These are phyloP conservation scores for Vanessa atalanta DNA, from an alignment of 1,140 invertebrate species.

Conservation along the genomic window DNA sequence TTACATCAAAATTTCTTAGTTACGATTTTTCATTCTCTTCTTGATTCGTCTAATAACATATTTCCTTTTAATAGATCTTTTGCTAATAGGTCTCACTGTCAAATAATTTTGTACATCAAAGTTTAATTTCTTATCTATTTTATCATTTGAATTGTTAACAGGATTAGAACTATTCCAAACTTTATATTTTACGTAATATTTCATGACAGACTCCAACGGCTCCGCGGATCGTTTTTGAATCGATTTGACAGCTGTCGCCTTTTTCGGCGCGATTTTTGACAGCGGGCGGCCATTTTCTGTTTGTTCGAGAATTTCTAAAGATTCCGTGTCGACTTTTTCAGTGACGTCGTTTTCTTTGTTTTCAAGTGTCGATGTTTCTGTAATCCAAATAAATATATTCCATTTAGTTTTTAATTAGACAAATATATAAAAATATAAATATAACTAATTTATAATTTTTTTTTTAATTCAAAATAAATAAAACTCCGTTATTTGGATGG, in stretches of 20 bases:
- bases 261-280: constrained; percentile 29
- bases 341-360: constrained; percentile 17
- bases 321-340: constrained; percentile 8
- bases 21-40: neutral
- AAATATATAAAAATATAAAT: too few relatives aligned
- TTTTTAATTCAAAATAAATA: too few relatives aligned
- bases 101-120: constrained; percentile 51
- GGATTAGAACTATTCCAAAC: constrained; percentile 44
- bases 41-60: neutral
- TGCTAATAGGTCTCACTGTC: constrained; percentile 24
- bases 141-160: constrained; percentile 27
- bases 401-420: too few relatives aligned
- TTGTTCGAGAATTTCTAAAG: constrained; percentile 42
- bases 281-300: constrained; percentile 35
- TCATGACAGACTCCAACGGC: constrained; percentile 50
- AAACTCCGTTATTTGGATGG: too few relatives aligned
- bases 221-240: constrained; percentile 47
- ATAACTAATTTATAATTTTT: too few relatives aligned
- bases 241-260: constrained; percentile 25
- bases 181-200: constrained; percentile 66
- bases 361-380: constrained; percentile 26
- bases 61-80: neutral
- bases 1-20: neutral
- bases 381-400: neutral
- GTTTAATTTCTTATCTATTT: constrained; percentile 15